Evolutionary conservation across 64 coral and sea anemone genomes (phyloP).

Genomic region (Pachyseris speciosa): DNA sequence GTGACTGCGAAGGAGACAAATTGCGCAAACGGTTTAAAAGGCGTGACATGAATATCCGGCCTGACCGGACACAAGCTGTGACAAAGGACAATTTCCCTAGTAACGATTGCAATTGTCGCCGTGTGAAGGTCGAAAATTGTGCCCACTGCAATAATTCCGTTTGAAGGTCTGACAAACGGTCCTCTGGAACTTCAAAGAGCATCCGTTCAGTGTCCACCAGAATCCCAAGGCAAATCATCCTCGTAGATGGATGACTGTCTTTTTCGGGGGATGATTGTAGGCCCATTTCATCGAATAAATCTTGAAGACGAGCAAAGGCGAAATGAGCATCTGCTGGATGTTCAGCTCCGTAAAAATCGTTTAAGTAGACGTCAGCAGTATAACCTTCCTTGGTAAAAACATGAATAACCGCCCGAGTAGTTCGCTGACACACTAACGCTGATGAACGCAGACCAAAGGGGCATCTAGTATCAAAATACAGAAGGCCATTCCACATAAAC

Average conservation of each 20-base stretch:
- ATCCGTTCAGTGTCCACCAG: neutral
- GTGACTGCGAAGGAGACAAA: neutral
- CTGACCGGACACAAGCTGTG: neutral
- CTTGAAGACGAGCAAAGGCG: neutral
- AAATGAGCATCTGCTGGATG: neutral
- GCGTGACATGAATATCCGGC: no score
- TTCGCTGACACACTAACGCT: no score
- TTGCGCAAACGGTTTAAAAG: neutral
- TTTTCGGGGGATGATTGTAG: conserved; percentile 4
- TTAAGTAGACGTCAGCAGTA: no score
- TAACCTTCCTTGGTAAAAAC: no score
- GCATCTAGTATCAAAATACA: no score
- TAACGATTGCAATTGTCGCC: no score
- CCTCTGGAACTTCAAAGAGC: neutral
- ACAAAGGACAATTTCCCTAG: conserved; percentile 18
- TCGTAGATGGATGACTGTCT: neutral
- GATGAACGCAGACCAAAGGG: no score
- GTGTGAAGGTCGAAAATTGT: no score
- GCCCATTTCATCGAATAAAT: neutral
- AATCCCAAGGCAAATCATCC: neutral
- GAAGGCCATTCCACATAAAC: no score
- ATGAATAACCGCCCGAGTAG: no score
- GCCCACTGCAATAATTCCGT: no score
- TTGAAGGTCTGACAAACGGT: neutral
- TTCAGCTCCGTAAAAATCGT: conserved; percentile 23